Evolutionary conservation across 2,113 vertebrate genomes (phyloP), one percentile per base, ranked within the genome.

Genomic region (Rousettus leschenaultii): DNA sequence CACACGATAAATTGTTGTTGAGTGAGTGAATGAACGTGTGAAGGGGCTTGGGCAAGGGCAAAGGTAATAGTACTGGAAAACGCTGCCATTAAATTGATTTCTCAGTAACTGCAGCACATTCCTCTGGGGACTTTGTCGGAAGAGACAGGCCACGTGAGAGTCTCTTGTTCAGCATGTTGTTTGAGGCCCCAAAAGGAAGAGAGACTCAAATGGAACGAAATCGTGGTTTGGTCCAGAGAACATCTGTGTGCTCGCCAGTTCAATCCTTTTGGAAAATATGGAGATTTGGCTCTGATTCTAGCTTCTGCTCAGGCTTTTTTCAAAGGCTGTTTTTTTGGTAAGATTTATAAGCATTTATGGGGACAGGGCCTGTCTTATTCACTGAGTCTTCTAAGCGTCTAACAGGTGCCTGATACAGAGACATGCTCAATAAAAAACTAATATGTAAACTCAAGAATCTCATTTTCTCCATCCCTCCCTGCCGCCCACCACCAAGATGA

Each of bases 241-340:
- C 40, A 68, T 45, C 21, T 86, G 89, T 22, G 14, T 3, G 4
- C 68, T 89, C 13, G 45, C 92, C 92, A 89, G 73, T 79, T 87
- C 92, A 85, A 14, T 95, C 74, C n/a, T 91, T 96, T 75, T 77
- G 85, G 92, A 95, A 91, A 93, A 95, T 28, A 13, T 0, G 11
- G 51, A 93, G 93, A 91, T 77, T 92, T 96, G 59, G 59, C 93
- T 96, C 70, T 43, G 35, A 83, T 75, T 97, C 95, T 95, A 97
- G 80, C 65, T 82, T 86, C 83, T 51, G 86, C 89, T 79, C 28
- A n/a, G 68, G 68, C 89, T 91, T 43, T 70, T 92, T 92, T 55
- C 70, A 84, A 83, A 95, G 84, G 74, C n/a, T 83, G 77, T 79
- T 96, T 51, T 51, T 82, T 82, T 63, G 63, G 55, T 83, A 55